phyloP scores from a whole-genome alignment of 1,140 invertebrate genomes.

The Triops cancriformis region DNA sequence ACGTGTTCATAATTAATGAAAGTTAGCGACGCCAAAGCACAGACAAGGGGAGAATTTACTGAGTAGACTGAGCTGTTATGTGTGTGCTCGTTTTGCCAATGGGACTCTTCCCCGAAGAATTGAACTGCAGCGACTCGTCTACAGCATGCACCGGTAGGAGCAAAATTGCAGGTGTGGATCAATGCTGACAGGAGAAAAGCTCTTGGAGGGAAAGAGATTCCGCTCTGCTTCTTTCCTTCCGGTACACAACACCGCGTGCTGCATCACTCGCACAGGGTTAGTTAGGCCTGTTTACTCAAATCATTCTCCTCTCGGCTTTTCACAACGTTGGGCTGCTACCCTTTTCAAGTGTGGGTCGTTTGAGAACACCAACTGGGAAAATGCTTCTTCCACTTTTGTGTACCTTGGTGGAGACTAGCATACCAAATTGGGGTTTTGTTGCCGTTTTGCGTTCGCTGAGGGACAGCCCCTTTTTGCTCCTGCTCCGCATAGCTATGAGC shows the following conservation, averaged over 20 bases:
- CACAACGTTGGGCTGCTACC: not conserved
- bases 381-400: not conserved
- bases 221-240: not conserved
- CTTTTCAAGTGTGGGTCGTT: not conserved
- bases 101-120: no score
- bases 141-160: not conserved
- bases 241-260: not conserved
- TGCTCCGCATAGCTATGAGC: not conserved
- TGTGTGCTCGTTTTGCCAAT: no score
- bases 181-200: not conserved
- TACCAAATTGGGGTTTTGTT: not conserved
- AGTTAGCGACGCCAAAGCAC: no score
- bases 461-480: not conserved
- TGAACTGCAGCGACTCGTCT: no score
- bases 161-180: not conserved
- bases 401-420: not conserved
- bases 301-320: not conserved
- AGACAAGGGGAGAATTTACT: no score
- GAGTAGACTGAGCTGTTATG: no score
- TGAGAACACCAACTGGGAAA: not conserved
- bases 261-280: not conserved
- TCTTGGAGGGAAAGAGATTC: not conserved
- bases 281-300: constrained; percentile 6
- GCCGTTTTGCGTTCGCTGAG: not conserved
- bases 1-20: no score